phyloP scores from a whole-genome alignment of 2,888 invertebrate genomes.

The Trisateles emortualis region DNA sequence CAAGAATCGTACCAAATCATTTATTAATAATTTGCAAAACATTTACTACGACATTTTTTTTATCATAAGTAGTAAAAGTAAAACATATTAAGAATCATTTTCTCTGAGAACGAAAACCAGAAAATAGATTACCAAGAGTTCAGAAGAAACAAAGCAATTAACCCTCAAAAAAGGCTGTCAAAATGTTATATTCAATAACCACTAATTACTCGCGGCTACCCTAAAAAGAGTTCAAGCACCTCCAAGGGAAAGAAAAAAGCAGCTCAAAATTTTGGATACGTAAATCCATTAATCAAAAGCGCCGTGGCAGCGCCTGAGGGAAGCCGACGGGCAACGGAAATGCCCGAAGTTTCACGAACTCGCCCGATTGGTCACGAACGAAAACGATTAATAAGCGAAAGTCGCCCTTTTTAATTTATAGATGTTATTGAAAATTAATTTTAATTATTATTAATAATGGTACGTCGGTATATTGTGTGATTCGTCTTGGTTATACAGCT shows the following conservation, averaged over 20 bases:
- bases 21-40: too few relatives aligned
- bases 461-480: conserved; percentile 48
- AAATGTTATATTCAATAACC: conserved; percentile 62
- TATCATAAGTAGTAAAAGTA: not conserved
- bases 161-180: conserved; percentile 50
- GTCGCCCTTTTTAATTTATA: conserved; percentile 63
- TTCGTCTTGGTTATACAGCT: conserved; percentile 38
- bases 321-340: conserved; percentile 40
- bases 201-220: conserved; percentile 64
- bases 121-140: conserved; percentile 42
- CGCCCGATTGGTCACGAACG: conserved; percentile 51
- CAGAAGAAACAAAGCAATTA: conserved; percentile 52
- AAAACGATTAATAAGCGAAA: conserved; percentile 56
- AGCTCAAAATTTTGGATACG: conserved; percentile 60
- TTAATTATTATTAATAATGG: conserved; percentile 63
- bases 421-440: conserved; percentile 62
- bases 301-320: conserved; percentile 62
- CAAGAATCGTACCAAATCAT: too few relatives aligned
- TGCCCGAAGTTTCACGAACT: conserved; percentile 47
- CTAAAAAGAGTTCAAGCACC: conserved; percentile 68
- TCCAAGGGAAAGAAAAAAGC: conserved; percentile 54
- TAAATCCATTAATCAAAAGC: conserved; percentile 74
- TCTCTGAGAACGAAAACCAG: conserved; percentile 13
- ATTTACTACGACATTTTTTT: too few relatives aligned
- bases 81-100: not conserved